Base-by-base conservation (phyloP, 2,113 vertebrate species). In the Tragelaphus imberbis region DNA sequence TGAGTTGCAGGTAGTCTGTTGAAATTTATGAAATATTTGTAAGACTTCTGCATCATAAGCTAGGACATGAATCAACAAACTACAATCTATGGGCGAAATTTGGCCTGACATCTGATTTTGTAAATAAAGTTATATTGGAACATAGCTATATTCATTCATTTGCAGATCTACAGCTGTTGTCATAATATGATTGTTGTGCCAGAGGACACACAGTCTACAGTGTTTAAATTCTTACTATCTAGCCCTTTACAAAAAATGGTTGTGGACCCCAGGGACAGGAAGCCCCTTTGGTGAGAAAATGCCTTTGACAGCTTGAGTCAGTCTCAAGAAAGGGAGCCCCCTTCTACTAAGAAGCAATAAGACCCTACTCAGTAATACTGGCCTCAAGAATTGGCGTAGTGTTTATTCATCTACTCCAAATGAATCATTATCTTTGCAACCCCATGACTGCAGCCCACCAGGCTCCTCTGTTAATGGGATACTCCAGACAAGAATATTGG, bases 101-200 rank as follows among this genome's bases (percentile, higher is more conserved):
- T 25, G 77, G 7, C 25, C 30, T 14, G 11, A 0, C 2, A 71
- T 71, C 33, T 92, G 55, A 90, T 88, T 71, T 19, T 61, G 47
- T 40, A 88, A 94, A 91, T 96, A 80, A 94, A 65, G 28, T 77
- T 88, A 87, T 56, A 92, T 7, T 91, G 87, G 75, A 81, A 88
- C 25, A 40, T 44, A 44, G 8, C 23, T 91, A 40, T 28, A 36
- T 2, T 84, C 40, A 81, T 61, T 91, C 16, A 75, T 68, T 88
- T 79, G 10, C 21, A 47, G 7, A 79, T 15, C 21, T 40, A 58
- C 14, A 36, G 59, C 27, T 61, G 10, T 12, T 61, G 59, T 94
- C 28, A 44, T 16, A 9, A 23, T 47, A 28, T 63, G 33, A 68
- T 2, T 21, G 40, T 28, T 59, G 17, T 58, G 28, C 16, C 55